A percentile compares a stretch with the other conserved stretches of the same genome.
Evolutionary conservation across 2,113 vertebrate species (phyloP).

Genomic region (Eudyptes chrysolophus): DNA sequence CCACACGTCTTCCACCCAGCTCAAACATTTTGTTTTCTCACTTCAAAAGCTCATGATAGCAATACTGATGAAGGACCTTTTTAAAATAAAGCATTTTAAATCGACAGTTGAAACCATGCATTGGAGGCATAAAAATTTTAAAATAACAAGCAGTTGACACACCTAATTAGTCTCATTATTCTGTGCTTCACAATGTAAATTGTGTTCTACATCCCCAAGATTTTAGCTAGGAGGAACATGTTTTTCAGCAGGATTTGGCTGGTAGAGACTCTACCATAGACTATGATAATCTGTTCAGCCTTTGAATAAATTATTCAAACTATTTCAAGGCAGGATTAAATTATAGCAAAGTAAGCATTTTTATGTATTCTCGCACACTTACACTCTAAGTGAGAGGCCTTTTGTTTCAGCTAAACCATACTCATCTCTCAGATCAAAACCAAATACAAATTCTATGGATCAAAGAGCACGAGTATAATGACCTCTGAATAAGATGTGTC

Average conservation of each 20-base stretch:
- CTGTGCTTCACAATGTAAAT: background rate
- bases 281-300: background rate
- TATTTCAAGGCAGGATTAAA: background rate
- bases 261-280: background rate
- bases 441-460: background rate
- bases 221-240: background rate
- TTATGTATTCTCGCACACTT: background rate
- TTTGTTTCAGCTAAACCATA: background rate
- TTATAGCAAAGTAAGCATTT: background rate
- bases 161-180: background rate
- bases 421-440: background rate
- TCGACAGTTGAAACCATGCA: background rate
- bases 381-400: background rate
- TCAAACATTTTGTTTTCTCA: background rate
- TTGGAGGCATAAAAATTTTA: background rate
- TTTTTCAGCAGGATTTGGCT: background rate
- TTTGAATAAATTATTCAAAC: background rate
- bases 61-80: background rate
- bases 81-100: background rate
- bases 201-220: background rate
- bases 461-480: background rate
- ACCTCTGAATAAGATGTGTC: background rate
- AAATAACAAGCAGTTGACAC: background rate
- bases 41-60: background rate
- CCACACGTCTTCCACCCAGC: rapidly evolving